A percentile compares a stretch with the other conserved stretches of the same genome.
phyloP scores from a whole-genome alignment of 2,797 vertebrate genomes.

The Nasua narica region DNA sequence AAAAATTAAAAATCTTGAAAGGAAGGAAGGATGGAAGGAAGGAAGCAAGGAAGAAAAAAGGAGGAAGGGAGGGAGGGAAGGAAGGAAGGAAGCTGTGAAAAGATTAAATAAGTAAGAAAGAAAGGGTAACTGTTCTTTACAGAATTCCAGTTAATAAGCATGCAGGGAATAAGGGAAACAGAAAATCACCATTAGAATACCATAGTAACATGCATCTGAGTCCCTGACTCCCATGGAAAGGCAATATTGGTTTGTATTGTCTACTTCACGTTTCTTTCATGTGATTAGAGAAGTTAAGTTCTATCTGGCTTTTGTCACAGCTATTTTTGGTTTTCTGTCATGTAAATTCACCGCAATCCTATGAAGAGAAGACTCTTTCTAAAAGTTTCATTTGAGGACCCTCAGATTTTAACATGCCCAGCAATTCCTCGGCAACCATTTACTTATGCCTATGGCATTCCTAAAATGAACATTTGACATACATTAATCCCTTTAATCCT shows the following conservation, averaged over 20 bases:
- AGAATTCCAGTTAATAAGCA: not conserved
- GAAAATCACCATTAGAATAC: not conserved
- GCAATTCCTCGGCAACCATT: not conserved
- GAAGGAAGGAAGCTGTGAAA: not conserved
- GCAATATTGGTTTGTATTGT: not conserved
- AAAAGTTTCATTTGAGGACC: not conserved
- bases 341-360: not conserved
- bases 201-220: too few relatives aligned
- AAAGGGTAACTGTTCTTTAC: not conserved
- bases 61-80: too few relatives aligned
- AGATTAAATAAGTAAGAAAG: not conserved
- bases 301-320: not conserved
- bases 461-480: not conserved
- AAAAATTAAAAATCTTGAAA: not conserved
- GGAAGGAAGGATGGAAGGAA: too few relatives aligned
- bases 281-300: not conserved
- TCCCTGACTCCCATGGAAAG: too few relatives aligned
- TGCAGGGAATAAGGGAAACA: not conserved
- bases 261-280: not conserved
- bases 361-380: not conserved
- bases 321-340: not conserved
- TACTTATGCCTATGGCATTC: not conserved
- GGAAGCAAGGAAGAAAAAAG: not conserved
- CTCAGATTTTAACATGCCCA: not conserved
- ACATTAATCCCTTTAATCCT: not conserved